phyloP scores from a whole-genome alignment of 2,888 invertebrate species.

The Bugulina stolonifera region DNA sequence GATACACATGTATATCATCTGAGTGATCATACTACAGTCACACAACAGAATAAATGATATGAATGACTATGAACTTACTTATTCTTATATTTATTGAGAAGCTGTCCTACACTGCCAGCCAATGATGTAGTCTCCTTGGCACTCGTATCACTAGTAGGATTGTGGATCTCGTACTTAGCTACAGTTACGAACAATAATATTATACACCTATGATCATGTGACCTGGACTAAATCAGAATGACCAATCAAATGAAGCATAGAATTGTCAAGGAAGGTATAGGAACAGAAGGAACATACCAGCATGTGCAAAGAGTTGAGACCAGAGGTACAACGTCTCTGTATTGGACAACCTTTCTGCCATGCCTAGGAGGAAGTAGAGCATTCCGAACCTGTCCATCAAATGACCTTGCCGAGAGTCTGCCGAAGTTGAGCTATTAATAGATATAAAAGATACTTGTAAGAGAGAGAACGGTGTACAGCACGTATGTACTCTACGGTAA shows the following conservation, averaged over 20 bases:
- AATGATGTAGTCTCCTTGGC: not conserved
- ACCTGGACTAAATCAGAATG: too few species aligned
- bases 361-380: not conserved
- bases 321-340: not conserved
- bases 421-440: not conserved
- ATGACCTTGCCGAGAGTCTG: not conserved
- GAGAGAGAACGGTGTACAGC: not conserved
- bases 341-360: not conserved
- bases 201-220: too few species aligned
- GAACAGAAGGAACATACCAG: not conserved
- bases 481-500: too few species aligned
- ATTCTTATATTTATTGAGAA: not conserved
- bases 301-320: not conserved
- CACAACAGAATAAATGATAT: too few species aligned
- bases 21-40: too few species aligned
- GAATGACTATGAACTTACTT: too few species aligned
- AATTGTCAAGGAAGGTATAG: too few species aligned
- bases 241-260: too few species aligned
- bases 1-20: too few species aligned
- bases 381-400: not conserved
- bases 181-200: too few species aligned
- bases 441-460: too few species aligned
- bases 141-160: not conserved
- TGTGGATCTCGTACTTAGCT: constrained; percentile 5
- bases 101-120: not conserved